Conservation (phyloP, 2,797 vertebrate species). For the Dipus sagitta region DNA sequence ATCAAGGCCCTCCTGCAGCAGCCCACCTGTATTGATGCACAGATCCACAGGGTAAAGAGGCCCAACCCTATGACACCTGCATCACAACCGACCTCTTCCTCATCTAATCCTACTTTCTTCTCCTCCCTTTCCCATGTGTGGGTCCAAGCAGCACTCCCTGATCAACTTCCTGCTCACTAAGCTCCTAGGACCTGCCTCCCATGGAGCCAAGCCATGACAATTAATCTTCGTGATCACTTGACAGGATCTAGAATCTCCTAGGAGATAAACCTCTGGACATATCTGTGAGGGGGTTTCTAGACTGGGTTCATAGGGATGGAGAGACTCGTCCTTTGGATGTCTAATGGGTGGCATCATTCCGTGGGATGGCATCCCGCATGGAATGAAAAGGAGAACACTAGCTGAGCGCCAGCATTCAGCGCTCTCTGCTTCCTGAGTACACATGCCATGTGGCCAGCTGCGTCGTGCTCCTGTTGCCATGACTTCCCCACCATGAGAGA, state of each 20-base stretch:
- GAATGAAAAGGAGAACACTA: not conserved
- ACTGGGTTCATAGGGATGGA: not conserved
- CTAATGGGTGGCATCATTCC: not conserved
- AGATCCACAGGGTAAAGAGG: not conserved
- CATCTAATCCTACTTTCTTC: not conserved
- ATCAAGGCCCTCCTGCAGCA: not conserved
- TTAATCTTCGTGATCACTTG: not conserved
- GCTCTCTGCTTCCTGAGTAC: not conserved
- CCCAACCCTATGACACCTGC: not conserved
- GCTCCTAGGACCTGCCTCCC: not conserved
- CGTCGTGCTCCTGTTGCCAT: not conserved
- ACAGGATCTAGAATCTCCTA: not conserved
- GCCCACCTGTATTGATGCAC: not conserved
- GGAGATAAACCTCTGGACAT: not conserved
- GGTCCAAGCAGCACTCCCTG: not conserved
- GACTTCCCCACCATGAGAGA: not conserved
- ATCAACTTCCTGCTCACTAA: not conserved
- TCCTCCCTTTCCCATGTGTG: not conserved
- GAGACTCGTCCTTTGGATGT: too few species aligned
- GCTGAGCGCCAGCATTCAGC: not conserved
- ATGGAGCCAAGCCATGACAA: not conserved
- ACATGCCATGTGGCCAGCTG: not conserved
- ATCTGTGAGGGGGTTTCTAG: not conserved
- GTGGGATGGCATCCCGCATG: not conserved
- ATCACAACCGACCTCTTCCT: not conserved